A percentile compares a stretch with the other conserved stretches of the same genome.
Evolutionary conservation across 1,140 invertebrate genomes (phyloP).

Genomic region (Antheraea pernyi): DNA sequence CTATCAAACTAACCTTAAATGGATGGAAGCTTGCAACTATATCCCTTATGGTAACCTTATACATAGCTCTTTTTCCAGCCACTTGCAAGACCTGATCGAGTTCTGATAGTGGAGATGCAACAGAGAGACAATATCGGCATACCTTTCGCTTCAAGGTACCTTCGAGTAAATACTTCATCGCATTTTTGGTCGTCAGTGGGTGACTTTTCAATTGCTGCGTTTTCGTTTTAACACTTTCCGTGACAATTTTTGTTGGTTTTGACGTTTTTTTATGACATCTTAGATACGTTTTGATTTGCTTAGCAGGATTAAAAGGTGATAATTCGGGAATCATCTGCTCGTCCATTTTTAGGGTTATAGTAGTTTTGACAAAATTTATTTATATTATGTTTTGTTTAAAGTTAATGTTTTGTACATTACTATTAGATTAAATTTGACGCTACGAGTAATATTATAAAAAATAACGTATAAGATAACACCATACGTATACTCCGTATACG

Average conservation of each 20-base stretch:
- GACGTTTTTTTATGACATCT: slow-evolving; percentile 2
- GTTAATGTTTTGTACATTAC: too few species aligned
- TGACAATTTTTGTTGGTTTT: not conserved
- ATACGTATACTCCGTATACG: too few species aligned
- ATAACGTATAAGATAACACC: too few species aligned
- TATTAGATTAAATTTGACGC: too few species aligned
- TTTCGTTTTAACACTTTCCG: not conserved
- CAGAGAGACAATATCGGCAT: slow-evolving; percentile 60
- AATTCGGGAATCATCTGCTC: slow-evolving; percentile 10
- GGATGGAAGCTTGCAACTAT: slow-evolving; percentile 65
- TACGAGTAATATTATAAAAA: too few species aligned
- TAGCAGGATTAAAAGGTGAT: not conserved
- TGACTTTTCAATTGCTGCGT: slow-evolving; percentile 17
- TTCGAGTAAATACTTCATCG: slow-evolving; percentile 55
- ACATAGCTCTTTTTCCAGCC: slow-evolving; percentile 43
- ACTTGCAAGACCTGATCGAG: slow-evolving; percentile 59
- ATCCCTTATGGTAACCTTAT: slow-evolving; percentile 59
- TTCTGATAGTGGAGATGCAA: slow-evolving; percentile 46
- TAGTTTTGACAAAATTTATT: not conserved
- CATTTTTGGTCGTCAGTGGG: slow-evolving; percentile 55
- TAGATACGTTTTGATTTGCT: slow-evolving; percentile 11
- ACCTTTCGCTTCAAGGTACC: slow-evolving; percentile 58
- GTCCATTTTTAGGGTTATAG: slow-evolving; percentile 11
- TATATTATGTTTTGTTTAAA: not conserved
- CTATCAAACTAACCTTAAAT: slow-evolving; percentile 43